These are phyloP conservation scores for Deroptyus accipitrinus DNA, from an alignment of 2,113 vertebrate species.

Conservation along the genomic window DNA sequence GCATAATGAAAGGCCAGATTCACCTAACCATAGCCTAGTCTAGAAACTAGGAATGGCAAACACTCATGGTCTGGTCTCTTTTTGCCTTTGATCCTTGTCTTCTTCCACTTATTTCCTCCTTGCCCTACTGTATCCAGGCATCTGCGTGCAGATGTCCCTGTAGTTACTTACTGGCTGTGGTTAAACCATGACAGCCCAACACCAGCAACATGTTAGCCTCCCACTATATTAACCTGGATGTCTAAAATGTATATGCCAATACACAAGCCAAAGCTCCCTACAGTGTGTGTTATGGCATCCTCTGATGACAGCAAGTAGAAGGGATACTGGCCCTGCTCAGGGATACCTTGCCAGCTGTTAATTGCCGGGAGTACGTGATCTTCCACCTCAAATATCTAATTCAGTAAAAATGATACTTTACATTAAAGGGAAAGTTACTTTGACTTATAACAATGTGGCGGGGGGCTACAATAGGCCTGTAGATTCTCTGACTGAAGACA, in stretches of 20 bases:
- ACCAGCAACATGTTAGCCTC: not conserved
- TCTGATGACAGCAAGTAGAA: not conserved
- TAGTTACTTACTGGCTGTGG: not conserved
- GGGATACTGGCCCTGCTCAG: not conserved
- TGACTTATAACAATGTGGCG: not conserved
- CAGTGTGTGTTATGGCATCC: not conserved
- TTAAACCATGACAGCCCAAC: not conserved
- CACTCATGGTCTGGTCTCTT: rapidly evolving
- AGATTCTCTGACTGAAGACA: too few species aligned
- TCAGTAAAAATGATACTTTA: not conserved
- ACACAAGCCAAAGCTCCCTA: not conserved
- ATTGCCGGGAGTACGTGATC: not conserved
- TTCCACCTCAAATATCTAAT: not conserved
- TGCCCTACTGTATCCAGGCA: not conserved
- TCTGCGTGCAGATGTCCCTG: not conserved
- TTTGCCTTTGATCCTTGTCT: not conserved
- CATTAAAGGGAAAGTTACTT: not conserved
- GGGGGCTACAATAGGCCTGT: too few species aligned
- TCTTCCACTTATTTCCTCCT: not conserved
- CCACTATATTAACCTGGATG: not conserved
- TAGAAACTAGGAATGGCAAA: not conserved
- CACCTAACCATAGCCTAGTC: not conserved
- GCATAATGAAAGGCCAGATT: not conserved
- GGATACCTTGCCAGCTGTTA: not conserved
- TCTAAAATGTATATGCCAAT: rapidly evolving